These are phyloP conservation scores for Sycobia sp. DNA, from an alignment of 1,140 invertebrate species.

Conservation along the genomic window DNA sequence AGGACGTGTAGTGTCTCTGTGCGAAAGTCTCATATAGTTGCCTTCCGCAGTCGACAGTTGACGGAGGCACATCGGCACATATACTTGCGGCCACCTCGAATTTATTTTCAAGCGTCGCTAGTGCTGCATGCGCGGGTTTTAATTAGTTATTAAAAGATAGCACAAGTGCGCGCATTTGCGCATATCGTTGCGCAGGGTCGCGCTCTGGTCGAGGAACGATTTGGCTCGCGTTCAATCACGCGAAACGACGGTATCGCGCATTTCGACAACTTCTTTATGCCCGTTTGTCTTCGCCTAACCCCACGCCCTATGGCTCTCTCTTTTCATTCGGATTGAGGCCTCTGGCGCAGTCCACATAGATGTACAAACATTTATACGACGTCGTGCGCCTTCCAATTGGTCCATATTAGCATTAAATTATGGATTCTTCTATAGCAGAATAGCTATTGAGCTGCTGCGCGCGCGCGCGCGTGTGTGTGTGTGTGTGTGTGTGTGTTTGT, in stretches of 20 bases:
- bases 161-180: not conserved
- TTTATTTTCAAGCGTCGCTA: constrained; percentile 40
- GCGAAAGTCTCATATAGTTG: constrained; percentile 1
- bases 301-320: no score
- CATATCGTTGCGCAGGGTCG: no score
- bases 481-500: no score
- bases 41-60: constrained; percentile 1
- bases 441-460: no score
- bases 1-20: not conserved
- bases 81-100: constrained; percentile 18
- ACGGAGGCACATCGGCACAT: no score
- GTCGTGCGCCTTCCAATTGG: constrained; percentile 7
- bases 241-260: not conserved
- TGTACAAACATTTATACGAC: not conserved
- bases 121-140: constrained; percentile 38
- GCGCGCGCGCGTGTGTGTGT: no score
- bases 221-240: not conserved
- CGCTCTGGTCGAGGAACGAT: not conserved
- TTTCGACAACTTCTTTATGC: not conserved
- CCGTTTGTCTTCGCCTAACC: no score
- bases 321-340: no score
- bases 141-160: constrained; percentile 42
- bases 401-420: no score
- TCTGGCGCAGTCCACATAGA: not conserved
- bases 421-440: no score